phyloP scores from a whole-genome alignment of 2,113 vertebrate species.

The Gopherus evgoodei region DNA sequence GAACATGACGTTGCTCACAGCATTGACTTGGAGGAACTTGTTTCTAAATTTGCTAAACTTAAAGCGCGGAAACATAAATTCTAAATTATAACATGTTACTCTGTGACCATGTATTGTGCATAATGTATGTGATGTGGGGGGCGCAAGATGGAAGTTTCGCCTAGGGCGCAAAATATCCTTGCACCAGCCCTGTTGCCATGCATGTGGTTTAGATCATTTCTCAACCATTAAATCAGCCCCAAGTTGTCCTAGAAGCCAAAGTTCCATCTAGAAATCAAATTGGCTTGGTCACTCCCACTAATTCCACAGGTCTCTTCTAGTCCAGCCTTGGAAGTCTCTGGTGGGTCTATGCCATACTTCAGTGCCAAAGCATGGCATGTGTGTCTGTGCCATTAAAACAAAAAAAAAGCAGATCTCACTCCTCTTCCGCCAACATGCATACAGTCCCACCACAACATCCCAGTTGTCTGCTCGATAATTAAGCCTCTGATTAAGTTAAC shows the following conservation, averaged over 20 bases:
- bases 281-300: neutral
- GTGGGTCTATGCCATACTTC: neutral
- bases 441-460: neutral
- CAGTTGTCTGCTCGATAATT: neutral
- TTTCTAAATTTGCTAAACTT: too few species aligned
- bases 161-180: too few species aligned
- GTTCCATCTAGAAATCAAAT: neutral
- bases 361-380: too few species aligned
- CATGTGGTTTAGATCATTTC: neutral
- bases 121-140: too few species aligned
- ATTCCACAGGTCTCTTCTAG: too few species aligned
- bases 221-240: neutral
- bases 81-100: too few species aligned
- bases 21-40: too few species aligned
- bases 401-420: neutral
- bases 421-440: rapidly evolving
- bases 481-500: neutral
- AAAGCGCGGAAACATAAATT: too few species aligned
- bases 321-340: neutral
- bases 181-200: neutral
- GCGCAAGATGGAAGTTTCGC: too few species aligned
- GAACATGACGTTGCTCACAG: too few species aligned
- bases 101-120: too few species aligned
- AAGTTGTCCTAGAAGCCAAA: neutral
- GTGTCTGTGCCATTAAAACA: neutral